These are phyloP conservation scores for Parotocinclus haroldoi DNA, from an alignment of 2,797 vertebrate species.

Conservation along the genomic window DNA sequence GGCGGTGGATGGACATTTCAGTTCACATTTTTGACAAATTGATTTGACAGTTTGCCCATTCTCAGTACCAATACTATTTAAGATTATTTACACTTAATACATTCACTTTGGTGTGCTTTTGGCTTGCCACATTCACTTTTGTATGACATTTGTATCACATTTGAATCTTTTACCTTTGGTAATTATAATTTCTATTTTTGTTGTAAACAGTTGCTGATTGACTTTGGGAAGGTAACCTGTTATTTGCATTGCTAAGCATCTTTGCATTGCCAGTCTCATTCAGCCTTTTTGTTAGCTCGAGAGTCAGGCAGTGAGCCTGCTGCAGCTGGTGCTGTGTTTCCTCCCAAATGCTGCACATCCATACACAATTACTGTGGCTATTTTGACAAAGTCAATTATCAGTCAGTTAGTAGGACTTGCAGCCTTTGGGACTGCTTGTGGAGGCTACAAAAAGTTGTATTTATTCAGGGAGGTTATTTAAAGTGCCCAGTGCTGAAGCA, in stretches of 20 bases:
- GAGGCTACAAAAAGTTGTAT: slow-evolving; percentile 31
- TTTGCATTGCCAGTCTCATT: slow-evolving; percentile 22
- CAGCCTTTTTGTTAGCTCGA: slow-evolving; percentile 17
- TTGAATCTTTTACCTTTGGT: too few relatives aligned
- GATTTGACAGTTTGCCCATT: too few relatives aligned
- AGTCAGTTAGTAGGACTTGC: slow-evolving; percentile 30
- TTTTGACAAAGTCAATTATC: slow-evolving; percentile 45
- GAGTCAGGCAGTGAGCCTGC: slow-evolving; percentile 26
- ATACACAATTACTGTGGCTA: slow-evolving; percentile 40
- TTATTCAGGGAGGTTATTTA: slow-evolving; percentile 33
- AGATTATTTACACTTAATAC: too few relatives aligned
- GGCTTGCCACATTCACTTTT: too few relatives aligned
- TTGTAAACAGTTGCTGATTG: neutral
- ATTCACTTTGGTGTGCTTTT: too few relatives aligned
- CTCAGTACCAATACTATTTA: too few relatives aligned
- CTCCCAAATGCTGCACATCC: slow-evolving; percentile 28
- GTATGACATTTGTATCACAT: too few relatives aligned
- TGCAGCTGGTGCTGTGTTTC: slow-evolving; percentile 37
- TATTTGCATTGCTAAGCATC: slow-evolving; percentile 38
- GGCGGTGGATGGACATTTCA: too few relatives aligned
- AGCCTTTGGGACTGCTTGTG: slow-evolving; percentile 17
- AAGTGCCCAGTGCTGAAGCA: slow-evolving; percentile 5
- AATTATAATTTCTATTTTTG: too few relatives aligned
- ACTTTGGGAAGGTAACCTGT: slow-evolving; percentile 22
- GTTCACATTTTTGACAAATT: too few relatives aligned